Evolutionary conservation across 2,888 invertebrate genomes (phyloP).

Genomic region (Lymantria dispar): DNA sequence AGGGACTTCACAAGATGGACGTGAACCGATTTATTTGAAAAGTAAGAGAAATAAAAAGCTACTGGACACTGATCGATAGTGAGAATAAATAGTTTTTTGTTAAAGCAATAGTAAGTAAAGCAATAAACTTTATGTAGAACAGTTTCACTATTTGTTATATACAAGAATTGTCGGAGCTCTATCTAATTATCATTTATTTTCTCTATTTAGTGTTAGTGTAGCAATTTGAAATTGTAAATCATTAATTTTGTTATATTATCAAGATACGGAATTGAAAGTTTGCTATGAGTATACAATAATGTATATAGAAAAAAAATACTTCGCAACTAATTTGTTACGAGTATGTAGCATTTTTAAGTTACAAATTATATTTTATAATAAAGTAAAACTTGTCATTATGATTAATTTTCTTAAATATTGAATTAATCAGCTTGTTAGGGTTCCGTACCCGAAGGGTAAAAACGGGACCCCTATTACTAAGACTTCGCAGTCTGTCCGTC

Average conservation of each 20-base stretch:
- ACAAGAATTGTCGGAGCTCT: background rate
- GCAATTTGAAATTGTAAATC: background rate
- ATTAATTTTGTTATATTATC: no score
- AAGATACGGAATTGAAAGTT: background rate
- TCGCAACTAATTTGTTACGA: background rate
- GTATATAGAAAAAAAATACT: background rate
- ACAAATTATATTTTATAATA: no score
- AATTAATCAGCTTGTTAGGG: no score
- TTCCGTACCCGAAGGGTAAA: no score
- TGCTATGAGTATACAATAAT: background rate
- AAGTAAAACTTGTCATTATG: no score
- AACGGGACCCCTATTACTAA: no score
- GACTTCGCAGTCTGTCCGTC: no score
- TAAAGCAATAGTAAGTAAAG: constrained; percentile 31
- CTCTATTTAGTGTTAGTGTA: background rate
- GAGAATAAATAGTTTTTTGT: constrained; percentile 38
- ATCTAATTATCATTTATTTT: background rate
- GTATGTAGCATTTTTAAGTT: background rate
- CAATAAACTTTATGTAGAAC: constrained; percentile 32
- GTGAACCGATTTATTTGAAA: constrained; percentile 54
- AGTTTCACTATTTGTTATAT: constrained; percentile 22
- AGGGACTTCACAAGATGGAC: constrained; percentile 48
- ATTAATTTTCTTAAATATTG: no score
- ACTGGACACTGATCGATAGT: constrained; percentile 29
- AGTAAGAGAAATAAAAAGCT: constrained; percentile 42